A percentile compares a stretch with the other conserved stretches of the same genome.
Conservation (phyloP, 2,113 vertebrate genomes). For the Coturnix japonica region DNA sequence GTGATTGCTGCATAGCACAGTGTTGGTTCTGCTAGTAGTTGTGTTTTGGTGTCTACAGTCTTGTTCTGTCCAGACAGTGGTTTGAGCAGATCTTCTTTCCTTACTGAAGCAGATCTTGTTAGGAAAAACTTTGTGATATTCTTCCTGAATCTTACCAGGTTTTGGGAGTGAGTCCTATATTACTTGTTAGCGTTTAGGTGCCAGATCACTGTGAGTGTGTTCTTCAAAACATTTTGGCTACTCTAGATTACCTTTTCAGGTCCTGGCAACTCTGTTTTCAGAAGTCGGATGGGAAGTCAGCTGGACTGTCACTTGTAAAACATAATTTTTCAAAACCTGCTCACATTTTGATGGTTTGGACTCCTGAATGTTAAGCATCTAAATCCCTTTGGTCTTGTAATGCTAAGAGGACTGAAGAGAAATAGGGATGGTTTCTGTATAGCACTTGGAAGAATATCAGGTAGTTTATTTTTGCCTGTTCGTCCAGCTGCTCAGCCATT, state of each 20-base stretch:
- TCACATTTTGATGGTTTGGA: not conserved
- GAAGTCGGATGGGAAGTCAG: not conserved
- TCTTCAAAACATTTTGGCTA: not conserved
- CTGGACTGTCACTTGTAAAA: not conserved
- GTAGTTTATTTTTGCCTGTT: slow-evolving; percentile 60
- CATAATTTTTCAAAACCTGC: not conserved
- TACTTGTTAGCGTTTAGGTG: not conserved
- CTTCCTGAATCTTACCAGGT: not conserved
- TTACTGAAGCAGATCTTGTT: not conserved
- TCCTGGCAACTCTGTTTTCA: not conserved
- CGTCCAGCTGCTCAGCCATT: slow-evolving; percentile 65
- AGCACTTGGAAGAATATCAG: slow-evolving; percentile 61
- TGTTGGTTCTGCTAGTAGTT: not conserved
- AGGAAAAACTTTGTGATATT: not conserved
- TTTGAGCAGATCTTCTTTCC: not conserved
- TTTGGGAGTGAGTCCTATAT: not conserved
- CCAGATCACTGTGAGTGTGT: not conserved
- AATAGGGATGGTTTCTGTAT: not conserved
- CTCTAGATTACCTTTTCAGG: not conserved
- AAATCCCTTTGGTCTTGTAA: slow-evolving; percentile 29
- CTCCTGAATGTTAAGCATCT: slow-evolving; percentile 24
- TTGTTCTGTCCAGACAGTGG: not conserved
- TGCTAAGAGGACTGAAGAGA: slow-evolving; percentile 33
- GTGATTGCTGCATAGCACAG: not conserved
- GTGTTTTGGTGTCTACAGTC: not conserved